Evolutionary conservation across 2,888 invertebrate species (phyloP).

Genomic region (Rhagonycha lutea): DNA sequence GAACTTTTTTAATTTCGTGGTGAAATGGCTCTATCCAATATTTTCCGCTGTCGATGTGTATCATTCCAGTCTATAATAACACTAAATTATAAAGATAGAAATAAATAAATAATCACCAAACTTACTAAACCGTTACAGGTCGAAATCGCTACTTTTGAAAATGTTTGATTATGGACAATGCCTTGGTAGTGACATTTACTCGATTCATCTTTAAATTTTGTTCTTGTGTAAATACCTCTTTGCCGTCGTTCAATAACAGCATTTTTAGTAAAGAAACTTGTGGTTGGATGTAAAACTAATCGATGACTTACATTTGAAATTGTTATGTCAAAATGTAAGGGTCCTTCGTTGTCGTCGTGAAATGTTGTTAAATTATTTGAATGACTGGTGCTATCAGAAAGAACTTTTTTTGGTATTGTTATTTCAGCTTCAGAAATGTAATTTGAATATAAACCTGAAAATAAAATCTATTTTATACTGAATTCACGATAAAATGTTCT

Average conservation of each 20-base stretch:
- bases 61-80: slow-evolving; percentile 64
- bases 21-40: slow-evolving; percentile 75
- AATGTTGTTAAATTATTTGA: slow-evolving; percentile 59
- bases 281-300: slow-evolving; percentile 60
- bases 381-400: slow-evolving; percentile 60
- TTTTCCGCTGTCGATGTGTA: slow-evolving; percentile 68
- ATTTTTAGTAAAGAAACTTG: slow-evolving; percentile 69
- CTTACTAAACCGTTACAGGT: slow-evolving; percentile 85
- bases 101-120: slow-evolving; percentile 34
- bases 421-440: slow-evolving; percentile 62
- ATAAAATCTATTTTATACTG: background rate
- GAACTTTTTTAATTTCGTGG: slow-evolving; percentile 53
- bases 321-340: slow-evolving; percentile 59
- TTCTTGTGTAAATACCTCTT: slow-evolving; percentile 59
- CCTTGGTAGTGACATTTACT: slow-evolving; percentile 81
- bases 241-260: slow-evolving; percentile 74
- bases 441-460: slow-evolving; percentile 57
- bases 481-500: background rate
- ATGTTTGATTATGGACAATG: slow-evolving; percentile 68
- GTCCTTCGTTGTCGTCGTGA: slow-evolving; percentile 58
- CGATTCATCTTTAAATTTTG: slow-evolving; percentile 57
- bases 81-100: background rate
- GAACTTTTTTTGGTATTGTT: slow-evolving; percentile 66
- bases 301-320: slow-evolving; percentile 51
- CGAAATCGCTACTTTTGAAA: slow-evolving; percentile 76